Base-by-base conservation (phyloP, 2,888 invertebrate genomes). In the Baccha elongata region DNA sequence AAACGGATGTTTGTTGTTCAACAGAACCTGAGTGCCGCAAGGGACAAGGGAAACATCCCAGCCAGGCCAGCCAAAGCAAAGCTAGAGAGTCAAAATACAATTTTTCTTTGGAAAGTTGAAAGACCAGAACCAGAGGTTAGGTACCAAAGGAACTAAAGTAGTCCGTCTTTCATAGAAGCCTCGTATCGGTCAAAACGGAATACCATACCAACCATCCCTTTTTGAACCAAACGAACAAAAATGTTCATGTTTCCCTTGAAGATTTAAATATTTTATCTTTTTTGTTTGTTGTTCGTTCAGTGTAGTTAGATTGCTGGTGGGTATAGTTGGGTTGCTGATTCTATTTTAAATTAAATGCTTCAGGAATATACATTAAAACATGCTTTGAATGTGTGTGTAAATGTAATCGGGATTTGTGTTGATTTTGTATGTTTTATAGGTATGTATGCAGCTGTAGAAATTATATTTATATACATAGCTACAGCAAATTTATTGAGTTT, bases 1-100 rank as follows among this genome's bases (percentile, higher is more conserved):
- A 67, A 83, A 68, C 78, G 83, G 83, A 83, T 83, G 83, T 78
- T 83, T 83, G 76, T 46, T 48, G 76, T 76, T 76, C 71, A 62
- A 64, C 60, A 0, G 8, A 44, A 42, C 29, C 17, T 13, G n/a
- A 19, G 7, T 72, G 62, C 60, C 62, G 26, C 67, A 67, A 67
- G 72, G 72, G 72, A 42, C 44, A 65, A 53, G 68, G 78, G 83
- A 62, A 50, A 37, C 52, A 68, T 44, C 58, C 55, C 44, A 60
- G 42, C 58, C 26, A n/a, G 42, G 65, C 55, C 44, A 60, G 42
- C 58, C 26, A n/a, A 60, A 60, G 42, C 42, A 11, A 52, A 52
- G 29, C 15, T 32, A 26, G n/a, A 55, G 58, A 40, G 40, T 44
- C 44, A 10, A 48, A n/a, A 26, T 26, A 48, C 48, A 46, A 44